Evolutionary conservation across 2,888 invertebrate species (phyloP), one percentile per base, ranked within the genome.

Genomic region (Seladonia tumulorum): DNA sequence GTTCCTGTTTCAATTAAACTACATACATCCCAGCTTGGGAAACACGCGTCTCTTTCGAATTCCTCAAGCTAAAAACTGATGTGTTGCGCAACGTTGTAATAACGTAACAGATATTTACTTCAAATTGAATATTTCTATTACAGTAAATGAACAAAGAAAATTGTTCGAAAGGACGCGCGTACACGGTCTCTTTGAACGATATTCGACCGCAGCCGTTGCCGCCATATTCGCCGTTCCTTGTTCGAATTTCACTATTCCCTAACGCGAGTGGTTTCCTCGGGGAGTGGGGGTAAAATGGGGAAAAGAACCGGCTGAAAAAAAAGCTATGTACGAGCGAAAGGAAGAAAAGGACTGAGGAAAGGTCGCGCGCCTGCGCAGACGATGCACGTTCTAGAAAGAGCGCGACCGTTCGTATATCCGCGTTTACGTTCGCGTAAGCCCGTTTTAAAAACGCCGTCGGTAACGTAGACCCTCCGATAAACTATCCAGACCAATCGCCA

Each of bases 321-420:
- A 72, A 39, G 18, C 2, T 66, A 47, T 70, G 22, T 75, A 63
- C 81, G 77, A n/a, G 72, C 79, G 81, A 82, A 81, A 87, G 87
- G 76, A 76, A 79, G 76, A 74, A 82, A 76, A 81, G 81, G 81
- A 87, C 74, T 70, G 4, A 42, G 63, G 77, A 88, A 89, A 88
- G 87, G 88, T 88, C 83, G 83, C 81, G 86, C 90, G 87, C 74
- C 72, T 79, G 85, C 89, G 83, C 82, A 76, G 18, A 18, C 72
- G 42, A n/a, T 25, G 42, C 63, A 76, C 71, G 57, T 86, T 89
- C 90, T 89, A 74, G 83, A 84, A 88, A 87, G 85, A 84, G 85
- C 87, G 88, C 88, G 87, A 53, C 49, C 45, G 80, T 75, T 81
- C 80, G 72, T 78, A 82, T 76, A 86, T 86, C 66, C 87, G 82